These are phyloP conservation scores for Aporophyla nigra DNA, from an alignment of 2,888 invertebrate genomes.

Conservation along the genomic window DNA sequence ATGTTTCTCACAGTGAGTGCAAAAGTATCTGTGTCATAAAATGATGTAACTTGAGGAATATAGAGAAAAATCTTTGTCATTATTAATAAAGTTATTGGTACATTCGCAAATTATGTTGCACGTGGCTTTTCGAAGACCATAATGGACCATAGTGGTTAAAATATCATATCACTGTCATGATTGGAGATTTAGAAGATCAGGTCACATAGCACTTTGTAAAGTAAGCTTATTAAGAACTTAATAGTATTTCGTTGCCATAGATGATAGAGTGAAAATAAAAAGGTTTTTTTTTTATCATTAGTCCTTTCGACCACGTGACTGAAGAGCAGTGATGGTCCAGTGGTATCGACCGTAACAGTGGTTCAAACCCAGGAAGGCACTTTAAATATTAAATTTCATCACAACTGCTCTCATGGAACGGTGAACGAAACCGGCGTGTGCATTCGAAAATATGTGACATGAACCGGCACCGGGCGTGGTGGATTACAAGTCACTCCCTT, in stretches of 20 bases:
- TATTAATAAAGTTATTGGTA: conserved; percentile 6
- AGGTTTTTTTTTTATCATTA: too few species aligned
- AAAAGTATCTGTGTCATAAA: conserved; percentile 28
- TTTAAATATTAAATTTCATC: too few species aligned
- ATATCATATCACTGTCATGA: neutral
- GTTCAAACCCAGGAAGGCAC: too few species aligned
- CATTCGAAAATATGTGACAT: too few species aligned
- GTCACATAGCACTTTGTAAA: neutral
- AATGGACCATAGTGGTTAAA: neutral
- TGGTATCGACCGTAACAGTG: too few species aligned
- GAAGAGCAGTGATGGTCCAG: too few species aligned
- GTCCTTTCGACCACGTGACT: neutral
- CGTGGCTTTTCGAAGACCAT: neutral
- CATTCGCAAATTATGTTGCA: neutral
- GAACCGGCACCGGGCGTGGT: too few species aligned
- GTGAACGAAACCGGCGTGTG: too few species aligned
- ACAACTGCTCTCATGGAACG: too few species aligned
- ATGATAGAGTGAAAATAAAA: too few species aligned
- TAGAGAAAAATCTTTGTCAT: conserved; percentile 31
- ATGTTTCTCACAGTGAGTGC: conserved; percentile 54
- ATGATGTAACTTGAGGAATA: conserved; percentile 37
- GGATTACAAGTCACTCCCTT: too few species aligned
- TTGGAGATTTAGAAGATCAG: neutral
- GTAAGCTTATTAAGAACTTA: neutral
- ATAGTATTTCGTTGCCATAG: neutral